Base-by-base conservation (phyloP, 2,888 invertebrate genomes). In the Eudasyphora cyanicolor region DNA sequence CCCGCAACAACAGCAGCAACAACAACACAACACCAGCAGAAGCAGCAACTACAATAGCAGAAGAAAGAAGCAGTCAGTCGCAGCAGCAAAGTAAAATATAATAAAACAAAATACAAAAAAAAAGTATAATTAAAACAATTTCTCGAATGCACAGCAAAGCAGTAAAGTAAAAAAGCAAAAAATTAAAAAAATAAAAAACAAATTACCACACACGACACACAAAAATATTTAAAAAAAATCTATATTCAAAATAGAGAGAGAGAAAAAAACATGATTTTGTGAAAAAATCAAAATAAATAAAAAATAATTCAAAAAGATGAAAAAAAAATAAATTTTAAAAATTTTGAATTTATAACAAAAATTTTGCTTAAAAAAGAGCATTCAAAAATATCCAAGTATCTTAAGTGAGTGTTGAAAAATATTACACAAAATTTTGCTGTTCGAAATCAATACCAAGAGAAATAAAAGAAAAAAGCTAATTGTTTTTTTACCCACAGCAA, bases 111-210 rank as follows among this genome's bases (percentile, higher is more conserved):
- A 80, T n/a, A 78, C 54, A 71, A 75, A 60, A 77, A 74, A 51
- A 74, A 76, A 79, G 49, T 82, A 76, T 69, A 75, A 80, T 77
- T 79, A 83, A 85, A 78, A 81, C 82, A 79, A 85, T 82, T 75
- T 71, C 67, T 38, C 38, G 81, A 70, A 70, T 49, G 27, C 69
- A 71, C 32, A 14, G 57, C 24, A 57, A 7, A 12, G 29, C 21
- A 74, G 60, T 38, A 57, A 79, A 76, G 27, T 49, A 78, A 24
- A 64, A 78, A 21, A 67, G 64, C 19, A 70, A 76, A n/a, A n/a
- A n/a, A n/a, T n/a, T n/a, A n/a, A n/a, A n/a, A n/a, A n/a, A n/a
- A n/a, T n/a, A n/a, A n/a, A n/a, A 75, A 67, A 79, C 60, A 76
- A 82, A 57, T 69, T 71, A 38, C 42, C 60, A 76, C 62, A 79